These are phyloP conservation scores for Papilio helenus DNA, from an alignment of 1,140 invertebrate species.

Conservation along the genomic window DNA sequence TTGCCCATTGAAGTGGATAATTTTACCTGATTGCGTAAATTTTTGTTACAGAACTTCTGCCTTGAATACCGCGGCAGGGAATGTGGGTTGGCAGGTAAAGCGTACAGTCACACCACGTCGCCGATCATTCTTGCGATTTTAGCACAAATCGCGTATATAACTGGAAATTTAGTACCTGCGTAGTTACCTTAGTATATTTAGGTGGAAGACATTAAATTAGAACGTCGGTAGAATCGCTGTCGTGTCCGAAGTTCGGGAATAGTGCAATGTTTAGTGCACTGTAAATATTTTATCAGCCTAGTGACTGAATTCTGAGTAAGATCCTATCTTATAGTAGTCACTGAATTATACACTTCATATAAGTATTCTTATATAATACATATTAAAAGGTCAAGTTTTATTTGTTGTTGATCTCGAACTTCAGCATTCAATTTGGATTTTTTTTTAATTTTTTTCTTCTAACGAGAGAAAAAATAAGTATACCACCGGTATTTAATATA, in stretches of 20 bases:
- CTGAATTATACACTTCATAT: neutral
- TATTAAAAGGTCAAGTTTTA: neutral
- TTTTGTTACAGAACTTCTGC: slow-evolving; percentile 74
- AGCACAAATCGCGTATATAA: slow-evolving; percentile 51
- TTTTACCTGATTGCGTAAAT: slow-evolving; percentile 32
- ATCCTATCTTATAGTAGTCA: neutral
- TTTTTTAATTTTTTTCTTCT: no score
- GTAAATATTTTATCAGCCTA: slow-evolving; percentile 62
- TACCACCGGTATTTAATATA: no score
- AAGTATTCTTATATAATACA: neutral
- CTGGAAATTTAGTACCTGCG: slow-evolving; percentile 55
- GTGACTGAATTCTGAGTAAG: slow-evolving; percentile 54
- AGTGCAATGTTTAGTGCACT: slow-evolving; percentile 59
- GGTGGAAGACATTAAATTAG: slow-evolving; percentile 51
- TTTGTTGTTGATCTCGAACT: no score
- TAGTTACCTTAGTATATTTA: slow-evolving; percentile 46
- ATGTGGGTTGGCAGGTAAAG: slow-evolving; percentile 59
- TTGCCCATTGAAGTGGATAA: slow-evolving; percentile 34
- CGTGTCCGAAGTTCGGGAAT: slow-evolving; percentile 52
- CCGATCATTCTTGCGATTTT: slow-evolving; percentile 49
- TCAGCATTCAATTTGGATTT: no score
- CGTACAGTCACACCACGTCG: slow-evolving; percentile 48
- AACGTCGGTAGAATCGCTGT: slow-evolving; percentile 48
- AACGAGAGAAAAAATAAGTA: no score
- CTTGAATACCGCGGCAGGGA: slow-evolving; percentile 70